Evolutionary conservation across 2,113 vertebrate species (phyloP).

Genomic region (Phalacrocorax pelagicus): DNA sequence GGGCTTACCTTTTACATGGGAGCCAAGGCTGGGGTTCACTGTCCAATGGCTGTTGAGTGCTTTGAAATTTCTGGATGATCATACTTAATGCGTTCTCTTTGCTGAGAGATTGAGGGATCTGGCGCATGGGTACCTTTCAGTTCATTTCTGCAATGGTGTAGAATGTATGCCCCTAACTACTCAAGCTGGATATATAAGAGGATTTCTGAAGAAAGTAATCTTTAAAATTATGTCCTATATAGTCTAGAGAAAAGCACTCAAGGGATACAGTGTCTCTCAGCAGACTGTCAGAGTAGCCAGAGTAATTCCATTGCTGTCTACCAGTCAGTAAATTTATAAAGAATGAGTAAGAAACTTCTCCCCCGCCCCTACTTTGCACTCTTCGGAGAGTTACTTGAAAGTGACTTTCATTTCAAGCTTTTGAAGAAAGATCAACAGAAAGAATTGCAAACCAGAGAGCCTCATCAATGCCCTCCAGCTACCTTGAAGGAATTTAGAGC

Average conservation of each 20-base stretch:
- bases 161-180: background rate
- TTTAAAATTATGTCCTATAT: background rate
- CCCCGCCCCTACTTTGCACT: background rate
- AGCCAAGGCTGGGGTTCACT: background rate
- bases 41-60: background rate
- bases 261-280: background rate
- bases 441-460: slow-evolving; percentile 88
- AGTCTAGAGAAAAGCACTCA: background rate
- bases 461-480: slow-evolving; percentile 84
- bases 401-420: slow-evolving; percentile 73
- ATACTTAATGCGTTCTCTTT: background rate
- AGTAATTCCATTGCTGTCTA: background rate
- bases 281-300: background rate
- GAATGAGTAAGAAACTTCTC: background rate
- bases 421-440: slow-evolving; percentile 82
- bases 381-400: slow-evolving; percentile 65
- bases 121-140: background rate
- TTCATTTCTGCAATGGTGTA: background rate
- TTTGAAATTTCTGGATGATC: background rate
- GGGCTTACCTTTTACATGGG: background rate
- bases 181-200: background rate
- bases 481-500: slow-evolving; percentile 73
- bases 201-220: background rate
- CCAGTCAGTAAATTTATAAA: slow-evolving; percentile 11
- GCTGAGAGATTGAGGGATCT: background rate